Base-by-base conservation (phyloP, 30 jellyfish, hydroid and myxozoan species). In the Chrysaora quinquecirrha region DNA sequence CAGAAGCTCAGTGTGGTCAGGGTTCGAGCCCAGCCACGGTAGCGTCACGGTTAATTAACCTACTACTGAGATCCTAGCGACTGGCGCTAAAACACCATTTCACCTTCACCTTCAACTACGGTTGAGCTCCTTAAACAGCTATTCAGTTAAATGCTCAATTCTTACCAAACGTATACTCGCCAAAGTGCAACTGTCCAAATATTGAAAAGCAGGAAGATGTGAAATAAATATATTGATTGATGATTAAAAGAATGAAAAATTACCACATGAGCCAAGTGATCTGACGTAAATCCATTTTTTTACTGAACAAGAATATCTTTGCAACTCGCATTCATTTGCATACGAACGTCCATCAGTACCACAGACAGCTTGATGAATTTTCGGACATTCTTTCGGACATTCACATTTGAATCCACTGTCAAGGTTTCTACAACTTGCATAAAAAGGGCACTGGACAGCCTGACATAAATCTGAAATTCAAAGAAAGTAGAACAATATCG, bases 391-490 rank as follows among this genome's bases (percentile, higher is more conserved):
- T 18, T 16, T 34, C 14, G 71, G 84, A 43, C 97, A 90, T 72
- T 60, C 82, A 65, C 97, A 90, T 60, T 90, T 70, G 75, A 83
- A 90, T 11, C 89, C 87, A 4, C 63, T 52, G 20, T 66, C 87
- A 1, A 60, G 72, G 34, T 71, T 66, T 24, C 73, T 32, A 62
- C 97, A 90, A 1, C 46, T 46, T 0, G 95, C 95, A 47, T 90
- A 90, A 58, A 18, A 71, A 21, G 97, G 97, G 54, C 97, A 90
- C 62, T 65, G 85, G 19, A 90, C 96, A 30, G 91, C 96, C 1
- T 76, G 30, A 62, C 97, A 90, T 19, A 80, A 19, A 30, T 87
- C 97, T 90, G 61, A 20, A 75, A 69, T 6, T 1, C 3, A 19
- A 47, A 22, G 25, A 75, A 48, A 75, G 58, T 27, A 21, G 64